Evolutionary conservation across 2,888 invertebrate genomes (phyloP).

Genomic region (Napeogenes sylphis): DNA sequence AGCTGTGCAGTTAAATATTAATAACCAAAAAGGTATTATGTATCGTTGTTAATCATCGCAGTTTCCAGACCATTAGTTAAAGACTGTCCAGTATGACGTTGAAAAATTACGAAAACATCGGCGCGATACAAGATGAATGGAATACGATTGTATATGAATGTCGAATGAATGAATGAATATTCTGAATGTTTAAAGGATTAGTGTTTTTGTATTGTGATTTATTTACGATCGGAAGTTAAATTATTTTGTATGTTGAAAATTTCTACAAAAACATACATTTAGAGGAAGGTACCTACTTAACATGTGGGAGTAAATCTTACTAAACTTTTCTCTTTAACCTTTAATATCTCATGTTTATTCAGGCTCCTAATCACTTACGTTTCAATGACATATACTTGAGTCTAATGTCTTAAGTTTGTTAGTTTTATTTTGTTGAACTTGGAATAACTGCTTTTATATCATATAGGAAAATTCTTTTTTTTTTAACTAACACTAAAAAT

Average conservation of each 20-base stretch:
- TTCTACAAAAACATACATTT: no score
- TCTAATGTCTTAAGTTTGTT: slow-evolving; percentile 1
- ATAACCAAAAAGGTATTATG: neutral
- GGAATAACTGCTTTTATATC: neutral
- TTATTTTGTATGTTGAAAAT: neutral
- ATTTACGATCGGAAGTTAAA: neutral
- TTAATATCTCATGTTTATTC: slow-evolving; percentile 2
- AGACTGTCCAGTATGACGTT: slow-evolving; percentile 20
- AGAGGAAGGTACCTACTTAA: no score
- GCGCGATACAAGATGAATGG: slow-evolving; percentile 13
- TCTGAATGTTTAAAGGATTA: neutral
- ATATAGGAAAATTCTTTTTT: neutral
- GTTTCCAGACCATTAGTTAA: slow-evolving; percentile 21
- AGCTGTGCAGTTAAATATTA: neutral
- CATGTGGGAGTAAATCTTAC: neutral
- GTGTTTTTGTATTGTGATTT: no score
- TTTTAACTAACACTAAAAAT: neutral
- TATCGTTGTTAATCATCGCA: slow-evolving; percentile 10
- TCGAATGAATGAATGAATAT: neutral
- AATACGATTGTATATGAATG: slow-evolving; percentile 8
- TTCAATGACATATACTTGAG: neutral
- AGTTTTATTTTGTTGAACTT: neutral
- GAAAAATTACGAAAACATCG: slow-evolving; percentile 23
- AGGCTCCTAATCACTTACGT: neutral
- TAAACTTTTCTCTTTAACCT: neutral